Evolutionary conservation across 2,113 vertebrate species (phyloP).

Genomic region (Cololabis saira): DNA sequence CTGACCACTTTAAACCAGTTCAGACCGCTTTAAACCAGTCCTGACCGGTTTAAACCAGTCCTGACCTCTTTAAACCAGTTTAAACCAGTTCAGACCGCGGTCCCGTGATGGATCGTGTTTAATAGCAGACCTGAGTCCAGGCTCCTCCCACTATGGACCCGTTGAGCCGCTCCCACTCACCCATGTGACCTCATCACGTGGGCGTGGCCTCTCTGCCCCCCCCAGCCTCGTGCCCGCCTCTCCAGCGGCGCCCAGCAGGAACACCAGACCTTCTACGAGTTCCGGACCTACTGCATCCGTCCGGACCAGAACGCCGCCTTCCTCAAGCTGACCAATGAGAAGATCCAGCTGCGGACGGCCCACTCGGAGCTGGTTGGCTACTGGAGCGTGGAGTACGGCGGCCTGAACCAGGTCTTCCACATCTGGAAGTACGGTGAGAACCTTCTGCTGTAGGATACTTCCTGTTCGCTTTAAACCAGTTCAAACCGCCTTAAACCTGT

Average conservation of each 20-base stretch:
- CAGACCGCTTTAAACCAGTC: too few relatives aligned
- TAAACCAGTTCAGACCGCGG: too few relatives aligned
- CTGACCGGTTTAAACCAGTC: too few relatives aligned
- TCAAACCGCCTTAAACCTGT: too few relatives aligned
- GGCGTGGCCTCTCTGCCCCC: background rate
- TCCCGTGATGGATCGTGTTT: too few relatives aligned
- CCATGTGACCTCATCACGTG: slow-evolving; percentile 10
- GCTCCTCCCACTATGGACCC: too few relatives aligned
- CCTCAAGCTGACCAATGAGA: slow-evolving; percentile 83
- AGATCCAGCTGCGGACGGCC: slow-evolving; percentile 85
- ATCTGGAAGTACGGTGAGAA: slow-evolving; percentile 91
- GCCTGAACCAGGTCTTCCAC: slow-evolving; percentile 90
- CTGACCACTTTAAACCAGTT: too few relatives aligned
- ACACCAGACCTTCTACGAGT: slow-evolving; percentile 87
- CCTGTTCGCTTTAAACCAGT: too few relatives aligned
- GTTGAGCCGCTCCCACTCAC: too few relatives aligned
- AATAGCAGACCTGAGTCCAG: too few relatives aligned
- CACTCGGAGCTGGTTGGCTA: slow-evolving; percentile 90
- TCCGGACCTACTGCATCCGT: slow-evolving; percentile 88
- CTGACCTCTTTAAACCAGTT: too few relatives aligned
- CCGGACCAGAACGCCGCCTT: slow-evolving; percentile 87
- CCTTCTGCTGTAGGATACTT: too few relatives aligned
- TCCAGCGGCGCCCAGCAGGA: slow-evolving; percentile 84
- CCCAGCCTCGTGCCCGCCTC: slow-evolving; percentile 55
- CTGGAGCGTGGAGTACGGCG: slow-evolving; percentile 90